Evolutionary conservation across 2,888 invertebrate species (phyloP).

Genomic region (Trypoxylon attenuatum): DNA sequence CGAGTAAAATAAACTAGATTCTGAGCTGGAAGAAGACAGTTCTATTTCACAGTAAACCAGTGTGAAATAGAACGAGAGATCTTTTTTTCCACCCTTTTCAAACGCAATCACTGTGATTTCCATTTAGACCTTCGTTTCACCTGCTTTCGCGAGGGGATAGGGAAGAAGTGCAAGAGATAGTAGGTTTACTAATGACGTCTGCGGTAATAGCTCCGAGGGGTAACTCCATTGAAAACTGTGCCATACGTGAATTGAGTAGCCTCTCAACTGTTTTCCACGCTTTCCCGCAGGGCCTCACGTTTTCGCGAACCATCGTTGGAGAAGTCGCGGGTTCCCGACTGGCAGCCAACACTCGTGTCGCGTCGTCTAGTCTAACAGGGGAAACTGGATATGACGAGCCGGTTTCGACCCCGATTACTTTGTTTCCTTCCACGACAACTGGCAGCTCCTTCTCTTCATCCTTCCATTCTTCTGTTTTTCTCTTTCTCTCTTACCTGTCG

Average conservation of each 20-base stretch:
- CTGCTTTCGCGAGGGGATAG: constrained; percentile 13
- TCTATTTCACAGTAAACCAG: no score
- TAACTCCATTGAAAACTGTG: constrained; percentile 39
- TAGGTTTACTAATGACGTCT: constrained; percentile 44
- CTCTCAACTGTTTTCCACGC: constrained; percentile 10
- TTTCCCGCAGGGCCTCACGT: background rate
- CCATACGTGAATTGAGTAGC: constrained; percentile 32
- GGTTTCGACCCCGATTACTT: background rate
- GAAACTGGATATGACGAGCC: background rate
- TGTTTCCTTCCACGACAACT: background rate
- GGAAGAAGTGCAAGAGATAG: no score
- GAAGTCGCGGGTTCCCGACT: background rate
- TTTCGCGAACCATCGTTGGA: background rate
- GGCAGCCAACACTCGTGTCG: no score
- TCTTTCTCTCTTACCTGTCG: no score
- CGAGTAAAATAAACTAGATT: no score
- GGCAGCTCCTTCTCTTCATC: no score
- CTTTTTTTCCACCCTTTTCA: constrained; percentile 24
- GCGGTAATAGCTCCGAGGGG: constrained; percentile 29
- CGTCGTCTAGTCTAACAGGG: background rate
- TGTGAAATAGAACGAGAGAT: no score
- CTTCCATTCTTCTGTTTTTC: no score
- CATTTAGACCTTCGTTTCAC: constrained; percentile 40
- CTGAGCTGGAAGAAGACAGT: no score
- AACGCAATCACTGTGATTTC: constrained; percentile 49